A percentile compares a stretch with the other conserved stretches of the same genome.
Evolutionary conservation across 35 echinoderm and acorn worm genomes (phyloP).

Genomic region (Chiridota heheva): DNA sequence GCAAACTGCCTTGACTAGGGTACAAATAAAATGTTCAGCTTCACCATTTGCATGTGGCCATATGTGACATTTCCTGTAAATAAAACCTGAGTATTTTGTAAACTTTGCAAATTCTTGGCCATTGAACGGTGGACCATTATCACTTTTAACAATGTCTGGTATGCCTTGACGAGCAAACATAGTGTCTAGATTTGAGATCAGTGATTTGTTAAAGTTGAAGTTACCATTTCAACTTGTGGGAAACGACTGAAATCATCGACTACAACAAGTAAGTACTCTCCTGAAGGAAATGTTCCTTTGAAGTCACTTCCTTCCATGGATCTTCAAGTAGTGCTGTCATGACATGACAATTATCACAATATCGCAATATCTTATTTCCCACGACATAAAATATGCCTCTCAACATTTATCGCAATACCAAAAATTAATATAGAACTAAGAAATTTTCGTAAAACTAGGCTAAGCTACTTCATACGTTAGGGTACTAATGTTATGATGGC

Average conservation of each 20-base stretch:
- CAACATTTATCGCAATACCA: no score
- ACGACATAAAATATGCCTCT: no score
- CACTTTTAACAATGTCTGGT: constrained; percentile 39
- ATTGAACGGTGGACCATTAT: constrained; percentile 67
- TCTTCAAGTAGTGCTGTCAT: no score
- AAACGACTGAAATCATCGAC: constrained; percentile 65
- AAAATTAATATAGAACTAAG: no score
- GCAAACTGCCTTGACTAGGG: constrained; percentile 41
- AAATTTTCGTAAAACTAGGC: no score
- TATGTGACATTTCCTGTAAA: constrained; percentile 26
- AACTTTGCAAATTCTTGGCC: constrained; percentile 59
- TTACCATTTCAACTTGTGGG: constrained; percentile 62
- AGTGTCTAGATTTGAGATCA: constrained; percentile 52
- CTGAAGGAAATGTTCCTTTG: no score
- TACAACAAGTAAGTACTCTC: constrained; percentile 68
- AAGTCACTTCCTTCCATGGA: no score
- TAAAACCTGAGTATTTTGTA: constrained; percentile 32
- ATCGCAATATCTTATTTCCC: no score
- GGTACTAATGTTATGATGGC: no score
- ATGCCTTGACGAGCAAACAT: constrained; percentile 62
- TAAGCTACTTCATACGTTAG: no score
- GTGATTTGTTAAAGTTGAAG: constrained; percentile 54
- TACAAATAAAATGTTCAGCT: constrained; percentile 55
- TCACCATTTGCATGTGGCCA: constrained; percentile 66
- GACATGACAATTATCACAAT: no score